A percentile compares a stretch with the other conserved stretches of the same genome.
Conservation (phyloP, 2,888 invertebrate genomes). For the Eristalis intricaria region DNA sequence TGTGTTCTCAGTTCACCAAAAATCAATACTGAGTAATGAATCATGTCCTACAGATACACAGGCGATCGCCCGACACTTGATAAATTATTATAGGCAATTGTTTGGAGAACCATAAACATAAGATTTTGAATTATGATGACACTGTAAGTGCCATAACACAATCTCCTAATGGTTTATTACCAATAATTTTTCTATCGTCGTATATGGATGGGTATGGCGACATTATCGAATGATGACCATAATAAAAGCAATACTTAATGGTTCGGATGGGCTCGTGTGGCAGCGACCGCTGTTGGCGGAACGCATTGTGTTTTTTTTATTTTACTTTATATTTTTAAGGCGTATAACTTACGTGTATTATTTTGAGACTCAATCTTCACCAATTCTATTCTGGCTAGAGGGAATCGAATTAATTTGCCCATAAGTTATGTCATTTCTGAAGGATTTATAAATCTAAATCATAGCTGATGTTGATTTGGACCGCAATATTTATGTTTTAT, state of each 20-base stretch:
- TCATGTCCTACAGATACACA: slow-evolving; percentile 43
- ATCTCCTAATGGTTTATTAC: slow-evolving; percentile 67
- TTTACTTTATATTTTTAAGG: slow-evolving; percentile 9
- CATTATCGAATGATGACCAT: slow-evolving; percentile 55
- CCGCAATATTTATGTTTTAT: too few relatives aligned
- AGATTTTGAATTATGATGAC: slow-evolving; percentile 71
- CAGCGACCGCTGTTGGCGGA: not conserved
- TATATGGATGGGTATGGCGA: slow-evolving; percentile 26
- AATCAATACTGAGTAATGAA: slow-evolving; percentile 63
- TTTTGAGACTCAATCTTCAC: too few relatives aligned
- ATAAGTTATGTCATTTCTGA: too few relatives aligned
- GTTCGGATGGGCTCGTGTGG: not conserved
- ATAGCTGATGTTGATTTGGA: too few relatives aligned
- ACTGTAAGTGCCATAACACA: slow-evolving; percentile 65
- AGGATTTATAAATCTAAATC: too few relatives aligned
- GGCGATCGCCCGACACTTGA: slow-evolving; percentile 60
- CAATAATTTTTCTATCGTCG: slow-evolving; percentile 70
- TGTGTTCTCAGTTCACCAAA: slow-evolving; percentile 44
- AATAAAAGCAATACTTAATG: slow-evolving; percentile 46
- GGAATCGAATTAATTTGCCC: too few relatives aligned
- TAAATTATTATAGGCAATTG: slow-evolving; percentile 69
- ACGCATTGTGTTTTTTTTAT: slow-evolving; percentile 14
- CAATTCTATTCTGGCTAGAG: too few relatives aligned
- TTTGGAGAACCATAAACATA: slow-evolving; percentile 68
- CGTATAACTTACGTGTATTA: too few relatives aligned